Evolutionary conservation across 1,140 invertebrate species (phyloP).

Genomic region (Aphis gossypii): DNA sequence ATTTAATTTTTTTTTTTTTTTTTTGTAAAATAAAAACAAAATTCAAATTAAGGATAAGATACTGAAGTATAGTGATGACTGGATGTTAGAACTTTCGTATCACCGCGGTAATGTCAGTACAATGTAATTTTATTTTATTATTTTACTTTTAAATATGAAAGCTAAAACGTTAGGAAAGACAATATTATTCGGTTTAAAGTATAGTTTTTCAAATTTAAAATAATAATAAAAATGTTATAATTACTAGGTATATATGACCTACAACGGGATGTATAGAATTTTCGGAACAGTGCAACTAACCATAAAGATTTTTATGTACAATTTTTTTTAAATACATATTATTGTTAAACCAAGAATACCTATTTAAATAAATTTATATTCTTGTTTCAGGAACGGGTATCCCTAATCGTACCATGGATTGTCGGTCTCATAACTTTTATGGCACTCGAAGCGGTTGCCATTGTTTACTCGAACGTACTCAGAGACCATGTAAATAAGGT

Average conservation of each 20-base stretch:
- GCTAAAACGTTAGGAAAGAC: not conserved
- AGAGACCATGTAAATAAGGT: slow-evolving; percentile 80
- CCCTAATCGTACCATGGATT: slow-evolving; percentile 76
- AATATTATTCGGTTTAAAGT: not conserved
- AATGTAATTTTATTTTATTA: not conserved
- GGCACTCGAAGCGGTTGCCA: slow-evolving; percentile 76
- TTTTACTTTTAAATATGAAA: not conserved
- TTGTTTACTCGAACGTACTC: slow-evolving; percentile 79
- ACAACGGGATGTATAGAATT: not conserved
- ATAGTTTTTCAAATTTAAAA: not conserved
- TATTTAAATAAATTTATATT: not conserved
- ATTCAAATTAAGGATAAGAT: not conserved
- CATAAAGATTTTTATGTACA: not conserved
- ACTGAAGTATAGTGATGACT: not conserved
- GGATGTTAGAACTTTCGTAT: not conserved
- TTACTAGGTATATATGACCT: not conserved
- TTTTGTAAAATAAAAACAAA: not conserved
- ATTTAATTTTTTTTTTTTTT: slow-evolving; percentile 10
- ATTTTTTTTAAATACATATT: not conserved
- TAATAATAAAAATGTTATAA: not conserved
- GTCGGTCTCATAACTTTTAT: slow-evolving; percentile 78
- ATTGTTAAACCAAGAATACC: not conserved
- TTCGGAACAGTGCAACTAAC: not conserved
- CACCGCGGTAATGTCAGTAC: not conserved
- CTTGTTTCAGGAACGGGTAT: slow-evolving; percentile 72